Percentiles rank a stretch among this genome's conserved stretches.
phyloP scores from a whole-genome alignment of 2,888 invertebrate genomes.

The Trachelus iudaicus region DNA sequence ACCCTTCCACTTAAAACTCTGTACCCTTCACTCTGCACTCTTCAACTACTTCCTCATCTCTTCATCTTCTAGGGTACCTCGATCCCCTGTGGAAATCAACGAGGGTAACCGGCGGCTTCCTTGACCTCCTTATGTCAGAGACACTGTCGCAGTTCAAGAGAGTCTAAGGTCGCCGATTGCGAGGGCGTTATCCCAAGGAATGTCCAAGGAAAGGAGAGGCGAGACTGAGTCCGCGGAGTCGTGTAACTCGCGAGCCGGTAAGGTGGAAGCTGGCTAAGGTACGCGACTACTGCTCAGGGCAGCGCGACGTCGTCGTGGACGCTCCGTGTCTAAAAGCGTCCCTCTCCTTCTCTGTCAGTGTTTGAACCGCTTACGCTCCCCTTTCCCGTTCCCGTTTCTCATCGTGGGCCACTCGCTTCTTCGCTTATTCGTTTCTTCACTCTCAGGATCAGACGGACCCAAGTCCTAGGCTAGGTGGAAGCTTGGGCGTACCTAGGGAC shows the following conservation, averaged over 20 bases:
- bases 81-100: too few relatives aligned
- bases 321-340: constrained; percentile 64
- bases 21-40: too few relatives aligned
- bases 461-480: background rate
- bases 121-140: too few relatives aligned
- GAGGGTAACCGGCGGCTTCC: too few relatives aligned
- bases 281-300: constrained; percentile 61
- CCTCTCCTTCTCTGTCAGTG: constrained; percentile 30
- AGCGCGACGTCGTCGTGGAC: constrained; percentile 58
- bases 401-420: constrained; percentile 13
- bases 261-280: constrained; percentile 63
- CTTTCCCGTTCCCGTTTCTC: constrained; percentile 31
- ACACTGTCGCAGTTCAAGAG: too few relatives aligned
- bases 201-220: too few relatives aligned
- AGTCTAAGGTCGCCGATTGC: too few relatives aligned
- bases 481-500: background rate
- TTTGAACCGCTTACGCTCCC: constrained; percentile 36
- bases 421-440: constrained; percentile 31
- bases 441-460: constrained; percentile 10
- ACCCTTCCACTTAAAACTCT: too few relatives aligned
- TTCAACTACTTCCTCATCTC: too few relatives aligned
- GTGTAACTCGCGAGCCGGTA: constrained; percentile 54
- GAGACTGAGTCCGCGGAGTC: constrained; percentile 22
- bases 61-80: too few relatives aligned
- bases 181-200: too few relatives aligned